Evolutionary conservation across 2,888 invertebrate species (phyloP), one percentile per base, ranked within the genome.

Genomic region (Torymus texanus): DNA sequence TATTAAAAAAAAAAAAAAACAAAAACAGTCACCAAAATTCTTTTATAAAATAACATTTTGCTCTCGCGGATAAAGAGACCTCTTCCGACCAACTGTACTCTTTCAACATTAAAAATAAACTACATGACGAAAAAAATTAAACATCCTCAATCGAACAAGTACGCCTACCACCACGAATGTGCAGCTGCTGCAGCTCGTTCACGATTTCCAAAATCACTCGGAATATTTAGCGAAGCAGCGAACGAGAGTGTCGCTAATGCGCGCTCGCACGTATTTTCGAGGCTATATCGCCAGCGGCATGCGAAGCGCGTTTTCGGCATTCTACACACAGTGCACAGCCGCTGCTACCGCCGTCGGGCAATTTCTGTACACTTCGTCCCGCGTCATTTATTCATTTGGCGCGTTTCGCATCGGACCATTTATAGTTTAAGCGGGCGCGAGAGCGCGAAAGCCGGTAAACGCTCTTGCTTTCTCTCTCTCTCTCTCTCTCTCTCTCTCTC

Each of bases 371-470:
- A 50, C 68, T 56, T 62, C 41, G 62, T 2, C 1, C 61, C 21
- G 61, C 68, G 78, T 68, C 68, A 63, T 68, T 78, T 78, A 74
- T 78, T 78, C 74, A 74, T 78, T 74, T 67, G 53, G 58, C 66
- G 56, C 50, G 21, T 59, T 72, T 63, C 16, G 59, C 29, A 62
- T 24, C 41, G 50, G n/a, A 14, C 50, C 51, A 61, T 78, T 72
- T 78, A 66, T 55, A 59, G 41, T 41, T 50, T 53, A 18, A 72
- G 59, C 50, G 63, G 21, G 13, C 41, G 13, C 41, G 41, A 8
- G 41, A 41, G 41, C 41, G 5, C 8, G 24, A 29, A 11, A 53
- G 24, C 5, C 5, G 5, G 55, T 63, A 62, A 18, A 50, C 65
- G 50, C 41, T 50, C 8, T 41, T 8, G 5, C 41, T 8, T 8